Evolutionary conservation across 2,888 invertebrate genomes (phyloP), one percentile per base, ranked within the genome.

Genomic region (Rhingia rostrata): DNA sequence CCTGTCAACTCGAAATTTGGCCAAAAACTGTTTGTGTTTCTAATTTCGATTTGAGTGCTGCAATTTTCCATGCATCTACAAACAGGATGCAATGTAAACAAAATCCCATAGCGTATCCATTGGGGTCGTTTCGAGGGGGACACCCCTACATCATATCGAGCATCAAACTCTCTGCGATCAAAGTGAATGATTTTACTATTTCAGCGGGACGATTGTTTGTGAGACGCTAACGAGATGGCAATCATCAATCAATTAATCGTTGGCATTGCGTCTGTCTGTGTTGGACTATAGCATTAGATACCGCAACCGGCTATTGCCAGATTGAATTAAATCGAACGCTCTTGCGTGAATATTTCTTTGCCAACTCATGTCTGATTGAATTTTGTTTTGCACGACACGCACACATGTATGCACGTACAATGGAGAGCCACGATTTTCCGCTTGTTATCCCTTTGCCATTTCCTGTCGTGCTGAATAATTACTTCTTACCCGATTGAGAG

Each of bases 241-340:
- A 77, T 82, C 77, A 72, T 82, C 77, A 82, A 82, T 77, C 82
- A 80, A 80, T 80, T 80, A 67, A 61, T 61, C 56, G 39, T 63
- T 32, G 32, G 41, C 51, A 39, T 12, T 53, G 43, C 58, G 63
- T 47, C 61, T 69, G 60, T 66, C 61, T 14, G 58, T 22, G 47
- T 10, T n/a, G 51, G 56, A 14, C 4, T 45, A 0, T 14, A 45
- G n/a, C n/a, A n/a, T 3, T 0, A 14, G n/a, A 45, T 39, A 51
- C 49, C 49, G 32, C 33, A 39, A 30, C 51, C 49, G 60, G 54
- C 49, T 43, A 51, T 75, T 22, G 22, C 49, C 54, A 54, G 54
- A 69, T 56, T 63, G 70, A 56, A 63, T 56, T 54, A 41, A 56
- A 47, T 56, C 39, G 30, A 41, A 61, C n/a, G 35, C 39, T 37